phyloP scores from a whole-genome alignment of 2,797 vertebrate species.

The Rhadinocentrus ornatus region DNA sequence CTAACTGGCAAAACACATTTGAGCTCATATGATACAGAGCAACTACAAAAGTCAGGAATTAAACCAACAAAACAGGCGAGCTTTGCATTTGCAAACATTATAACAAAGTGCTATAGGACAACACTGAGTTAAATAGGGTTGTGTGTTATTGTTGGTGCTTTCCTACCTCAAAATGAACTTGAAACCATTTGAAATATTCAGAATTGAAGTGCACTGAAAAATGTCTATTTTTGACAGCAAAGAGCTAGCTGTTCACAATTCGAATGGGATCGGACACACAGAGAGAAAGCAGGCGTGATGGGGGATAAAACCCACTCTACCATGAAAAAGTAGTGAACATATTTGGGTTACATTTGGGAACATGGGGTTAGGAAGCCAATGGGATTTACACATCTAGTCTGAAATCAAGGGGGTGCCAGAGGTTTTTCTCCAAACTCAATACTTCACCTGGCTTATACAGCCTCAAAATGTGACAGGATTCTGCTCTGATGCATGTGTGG shows the following conservation, averaged over 20 bases:
- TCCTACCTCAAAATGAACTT: no score
- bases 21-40: no score
- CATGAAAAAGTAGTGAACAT: conserved; percentile 47
- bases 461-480: conserved; percentile 46
- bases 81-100: no score
- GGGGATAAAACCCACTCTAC: conserved; percentile 33
- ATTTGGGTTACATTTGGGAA: conserved; percentile 58
- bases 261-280: conserved; percentile 25
- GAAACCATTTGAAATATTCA: no score
- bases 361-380: conserved; percentile 56
- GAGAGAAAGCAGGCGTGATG: conserved; percentile 18
- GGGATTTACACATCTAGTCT: conserved; percentile 66
- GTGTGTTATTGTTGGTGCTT: no score
- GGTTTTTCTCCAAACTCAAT: conserved; percentile 61
- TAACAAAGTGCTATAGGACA: neutral
- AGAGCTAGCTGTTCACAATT: neutral
- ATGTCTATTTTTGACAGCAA: neutral
- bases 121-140: no score
- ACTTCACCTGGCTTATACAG: conserved; percentile 49
- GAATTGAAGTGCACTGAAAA: neutral
- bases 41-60: no score
- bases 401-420: conserved; percentile 55
- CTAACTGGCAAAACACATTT: no score
- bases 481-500: neutral
- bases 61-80: no score